Percentiles rank a stretch among this genome's conserved stretches.
These are phyloP conservation scores for Chloroceryle amazona DNA, from an alignment of 2,797 vertebrate genomes.

Conservation along the genomic window DNA sequence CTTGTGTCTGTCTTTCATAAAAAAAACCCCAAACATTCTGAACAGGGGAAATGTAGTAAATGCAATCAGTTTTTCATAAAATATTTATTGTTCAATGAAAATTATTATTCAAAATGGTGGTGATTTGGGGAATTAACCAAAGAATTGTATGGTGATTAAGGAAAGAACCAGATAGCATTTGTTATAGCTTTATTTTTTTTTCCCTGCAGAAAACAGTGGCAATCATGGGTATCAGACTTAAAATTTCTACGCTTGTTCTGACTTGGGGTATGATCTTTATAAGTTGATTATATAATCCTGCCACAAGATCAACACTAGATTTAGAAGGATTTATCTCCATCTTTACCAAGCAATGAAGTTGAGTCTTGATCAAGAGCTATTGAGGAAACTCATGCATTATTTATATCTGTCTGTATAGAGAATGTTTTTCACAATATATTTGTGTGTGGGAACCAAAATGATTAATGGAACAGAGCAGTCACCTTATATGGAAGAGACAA, in stretches of 20 bases:
- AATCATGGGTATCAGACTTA: neutral
- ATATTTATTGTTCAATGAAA: neutral
- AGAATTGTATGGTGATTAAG: neutral
- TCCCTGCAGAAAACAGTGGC: neutral
- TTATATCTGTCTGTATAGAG: neutral
- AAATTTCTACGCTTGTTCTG: neutral
- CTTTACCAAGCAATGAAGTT: neutral
- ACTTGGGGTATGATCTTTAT: neutral
- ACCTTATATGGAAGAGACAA: neutral
- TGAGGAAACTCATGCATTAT: neutral
- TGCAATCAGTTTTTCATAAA: neutral
- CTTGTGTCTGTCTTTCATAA: neutral
- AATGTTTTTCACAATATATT: neutral
- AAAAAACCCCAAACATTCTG: neutral
- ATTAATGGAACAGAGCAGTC: neutral
- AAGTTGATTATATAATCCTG: neutral
- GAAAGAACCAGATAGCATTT: neutral
- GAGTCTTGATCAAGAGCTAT: neutral
- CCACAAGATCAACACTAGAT: neutral
- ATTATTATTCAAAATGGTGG: neutral
- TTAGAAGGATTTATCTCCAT: neutral
- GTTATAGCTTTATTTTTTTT: neutral
- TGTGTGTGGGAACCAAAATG: neutral
- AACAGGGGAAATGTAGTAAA: neutral
- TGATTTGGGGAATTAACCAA: neutral